Conservation (phyloP, 2,888 invertebrate genomes). For the Blastobasis adustella region DNA sequence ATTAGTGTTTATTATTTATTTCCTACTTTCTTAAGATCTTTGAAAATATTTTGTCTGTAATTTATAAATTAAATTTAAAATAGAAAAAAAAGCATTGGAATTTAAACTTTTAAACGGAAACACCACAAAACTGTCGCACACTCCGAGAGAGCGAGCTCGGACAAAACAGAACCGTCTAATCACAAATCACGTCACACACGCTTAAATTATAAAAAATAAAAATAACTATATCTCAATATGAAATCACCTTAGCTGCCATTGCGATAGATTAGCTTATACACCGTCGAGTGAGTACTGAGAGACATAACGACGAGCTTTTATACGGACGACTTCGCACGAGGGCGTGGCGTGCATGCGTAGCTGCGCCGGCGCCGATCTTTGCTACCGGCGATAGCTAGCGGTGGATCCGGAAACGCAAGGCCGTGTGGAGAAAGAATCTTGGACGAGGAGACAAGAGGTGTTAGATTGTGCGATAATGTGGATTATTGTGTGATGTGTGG, state of each 20-base stretch:
- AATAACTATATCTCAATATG: conserved; percentile 1
- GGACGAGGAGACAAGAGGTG: no score
- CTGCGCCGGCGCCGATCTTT: conserved; percentile 52
- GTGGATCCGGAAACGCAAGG: conserved; percentile 43
- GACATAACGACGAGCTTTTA: conserved; percentile 45
- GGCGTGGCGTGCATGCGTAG: conserved; percentile 41
- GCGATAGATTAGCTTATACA: conserved; percentile 36
- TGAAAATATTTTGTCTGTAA: no score
- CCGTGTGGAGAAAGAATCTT: conserved; percentile 12
- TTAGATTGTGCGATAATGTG: no score
- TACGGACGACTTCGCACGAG: conserved; percentile 45
- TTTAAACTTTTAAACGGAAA: no score
- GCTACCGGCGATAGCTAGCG: conserved; percentile 18
- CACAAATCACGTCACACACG: conserved; percentile 21
- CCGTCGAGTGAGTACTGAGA: conserved; percentile 55
- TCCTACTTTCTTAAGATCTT: no score
- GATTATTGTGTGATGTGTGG: no score
- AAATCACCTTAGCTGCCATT: conserved; percentile 68
- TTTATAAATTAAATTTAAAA: no score
- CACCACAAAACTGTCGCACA: no score
- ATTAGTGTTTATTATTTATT: no score
- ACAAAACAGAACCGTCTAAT: no score
- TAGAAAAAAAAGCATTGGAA: no score
- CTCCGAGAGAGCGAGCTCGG: no score
- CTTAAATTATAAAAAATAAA: conserved; percentile 15